Conservation (phyloP, 2,797 vertebrate genomes). For the Anabas testudineus region DNA sequence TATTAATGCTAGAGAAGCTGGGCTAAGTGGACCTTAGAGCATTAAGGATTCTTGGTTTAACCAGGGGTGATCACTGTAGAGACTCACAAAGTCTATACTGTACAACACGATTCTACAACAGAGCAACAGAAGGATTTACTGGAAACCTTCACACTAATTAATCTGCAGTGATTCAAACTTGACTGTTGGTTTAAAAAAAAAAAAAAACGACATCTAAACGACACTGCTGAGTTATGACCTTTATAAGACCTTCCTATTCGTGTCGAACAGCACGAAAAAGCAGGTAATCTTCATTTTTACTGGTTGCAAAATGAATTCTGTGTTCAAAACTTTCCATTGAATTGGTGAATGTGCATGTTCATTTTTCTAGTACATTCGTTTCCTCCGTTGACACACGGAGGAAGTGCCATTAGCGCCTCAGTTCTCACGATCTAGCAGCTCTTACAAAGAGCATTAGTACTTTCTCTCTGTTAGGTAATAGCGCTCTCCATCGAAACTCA, state of each 20-base stretch:
- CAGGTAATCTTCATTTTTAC: not conserved
- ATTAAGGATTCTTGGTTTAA: conserved; percentile 78
- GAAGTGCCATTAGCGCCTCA: conserved; percentile 39
- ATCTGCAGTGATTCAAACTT: conserved; percentile 36
- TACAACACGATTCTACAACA: conserved; percentile 56
- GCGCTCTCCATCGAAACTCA: conserved; percentile 58
- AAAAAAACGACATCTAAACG: conserved; percentile 41
- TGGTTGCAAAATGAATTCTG: conserved; percentile 22
- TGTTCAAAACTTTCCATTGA: conserved; percentile 21
- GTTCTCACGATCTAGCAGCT: conserved; percentile 52
- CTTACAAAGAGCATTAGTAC: conserved; percentile 30
- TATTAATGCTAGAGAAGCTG: conserved; percentile 80
- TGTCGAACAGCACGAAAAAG: conserved; percentile 25
- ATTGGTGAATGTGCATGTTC: not conserved
- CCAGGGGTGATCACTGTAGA: conserved; percentile 74
- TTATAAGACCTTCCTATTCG: conserved; percentile 28
- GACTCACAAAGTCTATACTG: conserved; percentile 60
- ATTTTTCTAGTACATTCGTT: conserved; percentile 27
- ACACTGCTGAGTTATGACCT: conserved; percentile 5
- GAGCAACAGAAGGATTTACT: conserved; percentile 50
- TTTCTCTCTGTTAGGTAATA: conserved; percentile 25
- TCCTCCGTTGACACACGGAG: conserved; percentile 15
- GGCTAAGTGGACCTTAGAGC: conserved; percentile 79
- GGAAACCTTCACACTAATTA: conserved; percentile 49
- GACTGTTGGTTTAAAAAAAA: not conserved